A percentile compares a stretch with the other conserved stretches of the same genome.
phyloP scores from a whole-genome alignment of 92 coral and sea anemone species.

The Isaurus tuberculatus region DNA sequence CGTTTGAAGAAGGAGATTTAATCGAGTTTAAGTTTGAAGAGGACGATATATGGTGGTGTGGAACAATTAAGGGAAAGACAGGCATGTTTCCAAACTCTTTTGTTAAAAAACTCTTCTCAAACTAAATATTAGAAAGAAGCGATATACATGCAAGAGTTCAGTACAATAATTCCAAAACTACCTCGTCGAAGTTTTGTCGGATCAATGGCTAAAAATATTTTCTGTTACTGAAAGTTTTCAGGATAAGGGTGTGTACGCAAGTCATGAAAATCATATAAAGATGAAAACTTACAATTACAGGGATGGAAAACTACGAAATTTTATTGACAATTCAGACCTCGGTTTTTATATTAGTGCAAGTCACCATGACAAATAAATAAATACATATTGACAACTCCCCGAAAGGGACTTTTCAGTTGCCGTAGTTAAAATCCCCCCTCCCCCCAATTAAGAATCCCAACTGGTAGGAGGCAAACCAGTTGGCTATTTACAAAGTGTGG shows the following conservation, averaged over 20 bases:
- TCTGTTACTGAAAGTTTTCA: not conserved
- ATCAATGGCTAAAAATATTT: not conserved
- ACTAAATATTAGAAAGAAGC: not conserved
- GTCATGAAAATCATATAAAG: too few species aligned
- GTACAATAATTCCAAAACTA: not conserved
- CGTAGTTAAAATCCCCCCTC: too few species aligned
- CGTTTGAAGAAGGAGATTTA: slow-evolving; percentile 82
- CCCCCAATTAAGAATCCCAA: too few species aligned
- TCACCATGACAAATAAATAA: too few species aligned
- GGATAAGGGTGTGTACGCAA: not conserved
- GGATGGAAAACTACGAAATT: too few species aligned
- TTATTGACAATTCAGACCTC: too few species aligned
- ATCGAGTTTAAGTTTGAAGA: slow-evolving; percentile 70
- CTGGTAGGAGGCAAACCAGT: too few species aligned
- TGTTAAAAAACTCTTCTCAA: slow-evolving; percentile 59
- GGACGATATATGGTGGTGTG: slow-evolving; percentile 91
- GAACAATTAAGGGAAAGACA: slow-evolving; percentile 73
- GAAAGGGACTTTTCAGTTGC: too few species aligned
- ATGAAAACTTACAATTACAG: too few species aligned
- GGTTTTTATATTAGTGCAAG: too few species aligned
- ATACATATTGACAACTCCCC: too few species aligned
- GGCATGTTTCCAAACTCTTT: slow-evolving; percentile 94
- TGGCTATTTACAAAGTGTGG: too few species aligned
- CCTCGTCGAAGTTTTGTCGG: not conserved
- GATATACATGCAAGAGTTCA: not conserved